Evolutionary conservation across 2,888 invertebrate species (phyloP).

Genomic region (Steinernema carpocapsae): DNA sequence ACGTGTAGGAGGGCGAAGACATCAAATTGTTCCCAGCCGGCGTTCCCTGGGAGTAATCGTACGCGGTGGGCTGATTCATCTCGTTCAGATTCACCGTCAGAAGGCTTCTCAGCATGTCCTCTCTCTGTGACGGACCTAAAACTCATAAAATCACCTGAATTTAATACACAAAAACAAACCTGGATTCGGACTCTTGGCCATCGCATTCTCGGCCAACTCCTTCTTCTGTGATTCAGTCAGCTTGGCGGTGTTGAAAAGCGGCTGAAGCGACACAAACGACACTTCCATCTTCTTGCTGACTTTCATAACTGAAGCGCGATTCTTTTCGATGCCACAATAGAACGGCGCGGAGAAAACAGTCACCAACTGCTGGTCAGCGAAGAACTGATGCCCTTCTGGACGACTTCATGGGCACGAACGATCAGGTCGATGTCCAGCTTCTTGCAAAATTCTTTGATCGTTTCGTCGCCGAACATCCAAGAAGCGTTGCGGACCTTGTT

Average conservation of each 20-base stretch:
- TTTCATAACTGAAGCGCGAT: conserved; percentile 54
- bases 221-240: conserved; percentile 34
- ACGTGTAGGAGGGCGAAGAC: too few species aligned
- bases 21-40: too few species aligned
- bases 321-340: conserved; percentile 61
- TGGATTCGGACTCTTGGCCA: conserved; percentile 42
- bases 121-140: neutral
- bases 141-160: neutral
- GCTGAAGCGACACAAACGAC: conserved; percentile 44
- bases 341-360: conserved; percentile 66
- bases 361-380: conserved; percentile 48
- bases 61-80: neutral
- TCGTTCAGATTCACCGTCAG: neutral
- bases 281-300: conserved; percentile 39
- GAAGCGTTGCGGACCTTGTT: conserved; percentile 52
- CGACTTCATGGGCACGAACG: conserved; percentile 62
- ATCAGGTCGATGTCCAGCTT: conserved; percentile 53
- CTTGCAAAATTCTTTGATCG: conserved; percentile 48
- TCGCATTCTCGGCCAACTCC: conserved; percentile 34
- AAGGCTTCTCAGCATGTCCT: neutral
- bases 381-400: conserved; percentile 53
- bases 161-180: neutral
- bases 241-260: conserved; percentile 36
- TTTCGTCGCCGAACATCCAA: conserved; percentile 50
- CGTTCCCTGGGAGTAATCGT: too few species aligned